Base-by-base conservation (phyloP, 2,888 invertebrate species). In the Erynnis tages region DNA sequence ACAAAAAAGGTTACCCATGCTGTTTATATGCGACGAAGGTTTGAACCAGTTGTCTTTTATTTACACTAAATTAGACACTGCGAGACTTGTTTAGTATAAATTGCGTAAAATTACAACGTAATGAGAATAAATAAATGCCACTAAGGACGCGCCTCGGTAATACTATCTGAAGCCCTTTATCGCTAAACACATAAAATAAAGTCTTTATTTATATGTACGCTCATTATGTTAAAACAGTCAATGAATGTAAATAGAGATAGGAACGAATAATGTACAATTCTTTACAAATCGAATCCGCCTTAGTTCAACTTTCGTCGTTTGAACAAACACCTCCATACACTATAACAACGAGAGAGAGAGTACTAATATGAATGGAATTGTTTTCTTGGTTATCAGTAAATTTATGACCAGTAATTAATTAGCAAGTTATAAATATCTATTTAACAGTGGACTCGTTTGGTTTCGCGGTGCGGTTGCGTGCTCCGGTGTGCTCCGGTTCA, bases 341-440 rank as follows among this genome's bases (percentile, higher is more conserved):
- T 21, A 4, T 21, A 6, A 21, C 21, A 6, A 4, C 3, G 21
- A n/a, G n/a, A n/a, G n/a, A n/a, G n/a, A n/a, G n/a, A 2, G 4
- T n/a, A 29, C 16, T 16, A 8, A n/a, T 32, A 48, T 49, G 40
- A 49, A 49, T 49, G 49, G 49, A 49, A 49, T 34, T 49, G 17
- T 49, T 49, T 49, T 34, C 17, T 16, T 13, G 0, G 32, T 34
- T 49, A 40, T 49, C 49, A 49, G 16, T 21, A 21, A 21, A 23
- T 41, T 41, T 41, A 41, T 47, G 29, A 27, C 11, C 5, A 25
- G 41, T 19, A 34, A 41, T 49, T 38, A 48, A 32, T 41, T 41
- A n/a, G 4, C 23, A 11, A 41, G n/a, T 25, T 21, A 30, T 49
- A 25, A 23, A 40, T 40, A 40, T 8, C 23, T 13, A 40, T 23